Evolutionary conservation across 2,888 invertebrate genomes (phyloP), one percentile per base, ranked within the genome.

Genomic region (Diadegma fenestrale): DNA sequence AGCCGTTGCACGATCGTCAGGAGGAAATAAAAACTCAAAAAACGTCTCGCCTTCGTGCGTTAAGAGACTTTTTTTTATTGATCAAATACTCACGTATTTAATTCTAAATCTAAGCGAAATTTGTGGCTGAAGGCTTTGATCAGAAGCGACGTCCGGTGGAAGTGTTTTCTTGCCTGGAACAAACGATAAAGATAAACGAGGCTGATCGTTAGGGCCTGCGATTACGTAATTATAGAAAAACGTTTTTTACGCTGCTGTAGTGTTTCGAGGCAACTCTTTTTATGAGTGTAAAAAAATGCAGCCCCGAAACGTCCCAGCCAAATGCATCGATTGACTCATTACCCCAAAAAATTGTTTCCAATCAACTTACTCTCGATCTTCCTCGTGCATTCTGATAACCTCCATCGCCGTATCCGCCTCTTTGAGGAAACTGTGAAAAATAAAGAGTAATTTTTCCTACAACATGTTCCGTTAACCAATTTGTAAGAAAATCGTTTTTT

Each of bases 51-150:
- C 4, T 30, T 30, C 33, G 6, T 5, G 33, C 33, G n/a, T n/a
- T n/a, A n/a, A 33, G 33, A 0, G 33, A 33, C 1, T 30, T 33
- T 33, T 51, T 43, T 71, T 69, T 75, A n/a, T 37, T 12, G 26
- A 14, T 78, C 75, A 58, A 26, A 66, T 37, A 97, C 98, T 98
- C 95, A 98, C 98, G 98, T 97, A 95, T 98, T 98, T 95, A 98
- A 97, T 96, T 98, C 98, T 95, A 98, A 96, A 95, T 98, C 98
- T 95, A 98, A 96, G 94, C 98, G 97, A 95, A 98, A 98, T 96
- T 98, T 98, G 95, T 98, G 98, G 95, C 97, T 98, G 95, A 98
- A 98, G 95, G 98, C 98, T 96, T 98, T 98, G 95, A 98, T 98
- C 95, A 98, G 97, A 94, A 98, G 97, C 94, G 98, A 98, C 93